These are phyloP conservation scores for Chionoecetes opilio DNA, from an alignment of 1,140 invertebrate species.

Conservation along the genomic window DNA sequence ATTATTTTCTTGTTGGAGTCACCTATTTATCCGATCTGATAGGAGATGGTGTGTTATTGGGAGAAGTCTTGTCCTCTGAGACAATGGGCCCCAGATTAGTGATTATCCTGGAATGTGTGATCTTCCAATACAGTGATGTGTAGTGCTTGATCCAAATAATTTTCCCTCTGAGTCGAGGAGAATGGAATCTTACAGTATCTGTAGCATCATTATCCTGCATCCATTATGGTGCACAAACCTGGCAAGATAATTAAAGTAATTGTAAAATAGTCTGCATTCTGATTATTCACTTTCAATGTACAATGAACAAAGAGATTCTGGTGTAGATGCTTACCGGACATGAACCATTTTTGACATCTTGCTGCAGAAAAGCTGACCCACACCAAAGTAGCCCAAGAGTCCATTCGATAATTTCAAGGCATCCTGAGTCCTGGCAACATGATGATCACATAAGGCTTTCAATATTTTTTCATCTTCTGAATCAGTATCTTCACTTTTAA, in stretches of 20 bases:
- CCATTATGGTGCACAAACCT: slow-evolving; percentile 72
- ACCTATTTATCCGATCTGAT: slow-evolving; percentile 69
- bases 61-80: slow-evolving; percentile 55
- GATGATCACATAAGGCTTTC: slow-evolving; percentile 74
- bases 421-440: slow-evolving; percentile 64
- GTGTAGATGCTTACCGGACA: slow-evolving; percentile 60
- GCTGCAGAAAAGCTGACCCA: slow-evolving; percentile 67
- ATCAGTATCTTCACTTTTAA: slow-evolving; percentile 75
- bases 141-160: slow-evolving; percentile 69
- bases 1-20: slow-evolving; percentile 61
- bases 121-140: slow-evolving; percentile 69
- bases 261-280: not conserved
- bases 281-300: not conserved
- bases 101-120: slow-evolving; percentile 50
- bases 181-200: slow-evolving; percentile 65
- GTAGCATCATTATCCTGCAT: slow-evolving; percentile 38
- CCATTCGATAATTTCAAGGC: slow-evolving; percentile 65
- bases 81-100: slow-evolving; percentile 54
- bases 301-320: not conserved
- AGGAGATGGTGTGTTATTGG: slow-evolving; percentile 63
- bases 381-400: slow-evolving; percentile 54
- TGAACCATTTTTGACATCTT: slow-evolving; percentile 62
- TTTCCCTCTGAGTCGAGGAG: slow-evolving; percentile 75
- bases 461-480: slow-evolving; percentile 63
- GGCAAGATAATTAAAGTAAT: not conserved